Evolutionary conservation across 2,797 vertebrate genomes (phyloP).

Genomic region (Artibeus lituratus): DNA sequence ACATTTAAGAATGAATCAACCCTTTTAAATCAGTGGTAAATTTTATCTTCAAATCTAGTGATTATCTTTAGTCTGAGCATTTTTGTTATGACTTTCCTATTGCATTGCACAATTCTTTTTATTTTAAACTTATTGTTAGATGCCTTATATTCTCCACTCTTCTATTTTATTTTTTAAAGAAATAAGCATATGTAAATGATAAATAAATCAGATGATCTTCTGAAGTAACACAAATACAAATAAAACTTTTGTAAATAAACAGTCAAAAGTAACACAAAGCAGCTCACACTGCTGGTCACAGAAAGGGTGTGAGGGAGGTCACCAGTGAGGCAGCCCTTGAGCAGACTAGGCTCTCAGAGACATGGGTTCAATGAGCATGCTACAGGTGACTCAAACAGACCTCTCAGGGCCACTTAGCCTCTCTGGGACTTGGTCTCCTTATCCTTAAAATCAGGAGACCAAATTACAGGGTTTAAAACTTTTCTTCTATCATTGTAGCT

Average conservation of each 20-base stretch:
- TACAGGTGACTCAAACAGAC: neutral
- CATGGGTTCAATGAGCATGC: neutral
- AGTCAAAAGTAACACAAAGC: neutral
- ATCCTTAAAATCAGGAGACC: neutral
- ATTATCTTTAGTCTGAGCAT: constrained; percentile 40
- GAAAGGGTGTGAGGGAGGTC: neutral
- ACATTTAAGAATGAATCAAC: constrained; percentile 74
- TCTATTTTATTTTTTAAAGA: neutral
- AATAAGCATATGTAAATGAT: neutral
- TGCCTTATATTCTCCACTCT: neutral
- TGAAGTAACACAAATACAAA: neutral
- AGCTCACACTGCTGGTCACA: neutral
- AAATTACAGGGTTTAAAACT: neutral
- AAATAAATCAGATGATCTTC: neutral
- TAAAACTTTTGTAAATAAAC: constrained; percentile 1
- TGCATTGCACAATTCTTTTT: neutral
- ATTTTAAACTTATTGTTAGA: neutral
- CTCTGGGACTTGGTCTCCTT: neutral
- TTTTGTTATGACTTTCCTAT: neutral
- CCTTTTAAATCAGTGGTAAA: constrained; percentile 62
- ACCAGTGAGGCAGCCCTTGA: neutral
- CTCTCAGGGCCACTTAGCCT: neutral
- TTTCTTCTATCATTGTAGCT: neutral
- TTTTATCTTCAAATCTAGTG: constrained; percentile 63
- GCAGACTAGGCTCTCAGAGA: neutral